Base-by-base conservation (phyloP, 2,888 invertebrate species). In the Dendrolimus pini region DNA sequence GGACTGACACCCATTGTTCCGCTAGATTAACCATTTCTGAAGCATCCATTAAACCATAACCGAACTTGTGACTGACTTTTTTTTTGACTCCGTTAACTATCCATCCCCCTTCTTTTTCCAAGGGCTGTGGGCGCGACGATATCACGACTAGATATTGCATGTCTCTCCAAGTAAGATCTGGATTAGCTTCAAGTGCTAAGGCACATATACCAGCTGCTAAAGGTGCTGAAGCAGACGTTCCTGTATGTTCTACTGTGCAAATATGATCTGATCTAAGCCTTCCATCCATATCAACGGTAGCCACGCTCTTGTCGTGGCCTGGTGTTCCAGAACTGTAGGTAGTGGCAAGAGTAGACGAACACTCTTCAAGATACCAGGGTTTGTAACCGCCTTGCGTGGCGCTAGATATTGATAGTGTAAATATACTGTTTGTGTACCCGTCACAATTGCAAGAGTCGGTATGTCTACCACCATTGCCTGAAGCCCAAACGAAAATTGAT, bases 281-380 rank as follows among this genome's bases (percentile, higher is more conserved):
- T 0, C 96, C 95, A 77, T 97, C 97, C 97, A 97, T 97, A 80
- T 97, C 97, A 47, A 96, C 96, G 0, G 97, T 97, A 7, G 96
- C 96, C 1, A 97, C 96, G 77, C 96, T 97, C 80, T 96, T 96
- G 78, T 97, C 97, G 66, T 95, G 94, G 0, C 97, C 96, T 1
- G 96, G 98, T 0, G 97, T 97, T 2, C 99, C 99, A 8, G 98
- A 98, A 78, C 98, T 98, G 87, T 99, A 99, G 0, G 99, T 99
- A 14, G 99, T 97, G 2, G 99, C 98, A 67, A 99, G 88, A 1
- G 99, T 99, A n/a, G 99, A 99, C 1, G 99, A 98, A 80, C 99
- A 99, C 83, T 99, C 98, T 88, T 99, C 99, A 71, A 99, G 93
- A 85, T 99, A 99, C 99, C 99, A 99, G 0, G 99, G 99, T 79